Evolutionary conservation across 2,888 invertebrate species (phyloP), one percentile per base, ranked within the genome.

Genomic region (Clanis bilineata): DNA sequence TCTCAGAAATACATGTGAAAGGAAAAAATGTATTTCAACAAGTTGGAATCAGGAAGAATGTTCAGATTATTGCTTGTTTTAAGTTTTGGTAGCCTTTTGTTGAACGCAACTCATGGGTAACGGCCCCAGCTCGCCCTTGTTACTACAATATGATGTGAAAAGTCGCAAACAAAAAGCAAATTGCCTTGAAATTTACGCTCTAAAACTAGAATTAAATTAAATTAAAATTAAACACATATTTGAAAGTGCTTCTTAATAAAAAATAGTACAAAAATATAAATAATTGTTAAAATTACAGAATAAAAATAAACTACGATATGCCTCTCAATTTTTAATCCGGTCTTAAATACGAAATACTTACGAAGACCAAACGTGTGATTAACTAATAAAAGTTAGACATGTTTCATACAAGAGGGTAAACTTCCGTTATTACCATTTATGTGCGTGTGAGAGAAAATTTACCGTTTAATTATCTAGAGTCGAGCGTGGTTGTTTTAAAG

Each of bases 401-500:
- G 74, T 78, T 80, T 76, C 79, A 76, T 77, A 69, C 64, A 74
- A 78, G 77, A 76, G 74, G 67, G 72, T 62, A 70, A 85, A 86
- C 81, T 86, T 85, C 79, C 75, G 81, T 82, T 86, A 83, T 81
- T 83, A 83, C 77, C 78, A 73, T 79, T 82, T 80, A 80, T 80
- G 80, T 69, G 73, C 68, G 78, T 71, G 74, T 71, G 73, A 65
- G 76, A 75, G 73, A 79, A 74, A 75, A 79, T 83, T 77, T 76
- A 71, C 68, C 76, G 75, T 82, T 79, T 84, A 83, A 85, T 86
- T 85, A 85, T 75, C 72, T 73, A 61, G 64, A 66, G 67, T 62
- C 64, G 57, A 39, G 47, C 65, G 66, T 58, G 61, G 62, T 71
- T 65, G 69, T 73, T 65, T 64, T 67, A 68, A 72, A 71, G 67